Percentiles rank a stretch among this genome's conserved stretches.
phyloP scores from a whole-genome alignment of 2,113 vertebrate genomes.

The Aplodontia rufa region DNA sequence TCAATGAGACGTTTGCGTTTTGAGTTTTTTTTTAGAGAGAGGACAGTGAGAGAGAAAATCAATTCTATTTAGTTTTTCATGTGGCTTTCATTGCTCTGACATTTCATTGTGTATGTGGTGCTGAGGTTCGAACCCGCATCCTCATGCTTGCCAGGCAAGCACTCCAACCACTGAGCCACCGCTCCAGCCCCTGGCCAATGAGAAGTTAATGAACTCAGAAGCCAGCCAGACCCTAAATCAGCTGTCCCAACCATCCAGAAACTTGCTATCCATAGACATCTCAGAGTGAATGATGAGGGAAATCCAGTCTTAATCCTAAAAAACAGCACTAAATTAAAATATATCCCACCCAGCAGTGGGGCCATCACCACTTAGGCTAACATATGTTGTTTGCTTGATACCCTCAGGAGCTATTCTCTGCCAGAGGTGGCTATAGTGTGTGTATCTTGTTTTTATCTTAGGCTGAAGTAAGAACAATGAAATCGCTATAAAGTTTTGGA shows the following conservation, averaged over 20 bases:
- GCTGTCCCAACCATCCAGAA: background rate
- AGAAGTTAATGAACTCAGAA: slow-evolving; percentile 65
- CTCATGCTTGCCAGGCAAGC: too few species aligned
- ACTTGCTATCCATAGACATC: background rate
- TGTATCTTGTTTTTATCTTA: slow-evolving; percentile 39
- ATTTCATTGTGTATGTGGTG: too few species aligned
- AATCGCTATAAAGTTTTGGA: background rate
- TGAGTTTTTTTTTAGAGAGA: too few species aligned
- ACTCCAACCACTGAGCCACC: too few species aligned
- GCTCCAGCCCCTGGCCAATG: too few species aligned
- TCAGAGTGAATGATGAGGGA: background rate
- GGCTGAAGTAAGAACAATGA: background rate
- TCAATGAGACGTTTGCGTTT: slow-evolving; percentile 54
- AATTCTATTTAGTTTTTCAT: too few species aligned
- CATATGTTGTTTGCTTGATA: slow-evolving; percentile 8
- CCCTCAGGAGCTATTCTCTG: slow-evolving; percentile 38
- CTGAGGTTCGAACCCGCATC: too few species aligned
- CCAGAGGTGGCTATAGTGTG: background rate
- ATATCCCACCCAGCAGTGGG: background rate
- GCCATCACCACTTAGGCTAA: slow-evolving; percentile 13
- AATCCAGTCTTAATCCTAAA: background rate
- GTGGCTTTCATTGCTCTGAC: too few species aligned
- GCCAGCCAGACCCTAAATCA: background rate
- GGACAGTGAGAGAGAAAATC: too few species aligned
- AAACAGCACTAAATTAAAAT: background rate